Evolutionary conservation across 2,113 vertebrate species (phyloP).

Genomic region (Eubucco bourcierii): DNA sequence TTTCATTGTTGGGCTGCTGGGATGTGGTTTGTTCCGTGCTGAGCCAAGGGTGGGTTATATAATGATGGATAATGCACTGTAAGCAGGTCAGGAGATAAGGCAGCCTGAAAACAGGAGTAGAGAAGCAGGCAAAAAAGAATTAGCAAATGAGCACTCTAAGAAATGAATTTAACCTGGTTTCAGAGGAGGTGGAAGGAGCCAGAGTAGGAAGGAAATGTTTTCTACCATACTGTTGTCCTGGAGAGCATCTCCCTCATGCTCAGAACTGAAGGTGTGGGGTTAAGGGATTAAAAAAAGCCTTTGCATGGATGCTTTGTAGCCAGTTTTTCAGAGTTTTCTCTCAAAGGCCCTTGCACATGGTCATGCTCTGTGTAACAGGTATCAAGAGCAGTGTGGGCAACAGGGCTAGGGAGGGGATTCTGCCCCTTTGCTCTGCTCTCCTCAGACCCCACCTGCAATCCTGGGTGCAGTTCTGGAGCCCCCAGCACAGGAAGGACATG

Average conservation of each 20-base stretch:
- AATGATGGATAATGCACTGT: slow-evolving; percentile 20
- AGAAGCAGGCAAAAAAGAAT: slow-evolving; percentile 10
- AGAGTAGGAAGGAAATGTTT: not conserved
- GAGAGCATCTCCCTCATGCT: not conserved
- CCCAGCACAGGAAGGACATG: too few relatives aligned
- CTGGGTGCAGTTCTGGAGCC: too few relatives aligned
- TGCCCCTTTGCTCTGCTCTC: too few relatives aligned
- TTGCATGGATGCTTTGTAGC: not conserved
- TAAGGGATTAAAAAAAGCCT: not conserved
- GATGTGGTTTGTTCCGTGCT: not conserved
- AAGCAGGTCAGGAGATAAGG: slow-evolving; percentile 59
- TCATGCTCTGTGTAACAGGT: not conserved
- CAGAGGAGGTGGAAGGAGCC: not conserved
- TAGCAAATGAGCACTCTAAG: slow-evolving; percentile 58
- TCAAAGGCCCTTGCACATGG: accelerated
- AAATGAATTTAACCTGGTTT: slow-evolving; percentile 42
- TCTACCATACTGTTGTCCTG: not conserved
- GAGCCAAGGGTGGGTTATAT: slow-evolving; percentile 21
- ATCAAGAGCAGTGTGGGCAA: too few relatives aligned
- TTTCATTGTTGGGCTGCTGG: slow-evolving; percentile 10
- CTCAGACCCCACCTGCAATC: too few relatives aligned
- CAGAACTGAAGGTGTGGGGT: not conserved
- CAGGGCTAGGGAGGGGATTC: too few relatives aligned
- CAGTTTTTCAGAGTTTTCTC: not conserved
- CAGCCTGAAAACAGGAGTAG: slow-evolving; percentile 17